A percentile compares a stretch with the other conserved stretches of the same genome.
phyloP scores from a whole-genome alignment of 2,888 invertebrate genomes.

The Drosophila borborema region DNA sequence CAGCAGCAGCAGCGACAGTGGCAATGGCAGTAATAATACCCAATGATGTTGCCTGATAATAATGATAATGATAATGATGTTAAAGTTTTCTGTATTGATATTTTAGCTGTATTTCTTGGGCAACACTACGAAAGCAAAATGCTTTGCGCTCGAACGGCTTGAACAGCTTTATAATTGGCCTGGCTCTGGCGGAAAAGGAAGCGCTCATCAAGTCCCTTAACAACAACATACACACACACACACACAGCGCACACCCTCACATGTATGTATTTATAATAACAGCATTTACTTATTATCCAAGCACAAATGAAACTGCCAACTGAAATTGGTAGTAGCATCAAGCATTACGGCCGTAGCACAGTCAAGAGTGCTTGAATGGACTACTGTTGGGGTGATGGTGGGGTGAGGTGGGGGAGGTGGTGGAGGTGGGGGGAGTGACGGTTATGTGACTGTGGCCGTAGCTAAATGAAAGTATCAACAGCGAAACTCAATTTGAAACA shows the following conservation, averaged over 20 bases:
- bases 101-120: conserved; percentile 44
- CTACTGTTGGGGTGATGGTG: too few species aligned
- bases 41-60: conserved; percentile 9
- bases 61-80: conserved; percentile 18
- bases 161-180: conserved; percentile 76
- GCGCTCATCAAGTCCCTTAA: conserved; percentile 68
- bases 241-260: conserved; percentile 19
- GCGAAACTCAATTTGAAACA: conserved; percentile 74
- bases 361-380: neutral
- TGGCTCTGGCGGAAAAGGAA: conserved; percentile 74
- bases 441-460: neutral
- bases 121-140: conserved; percentile 43
- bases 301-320: conserved; percentile 24
- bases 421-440: neutral
- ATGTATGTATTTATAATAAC: conserved; percentile 20
- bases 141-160: conserved; percentile 70
- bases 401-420: too few species aligned
- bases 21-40: conserved; percentile 23
- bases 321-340: conserved; percentile 2
- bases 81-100: conserved; percentile 48
- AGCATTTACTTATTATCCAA: conserved; percentile 44
- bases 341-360: neutral
- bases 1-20: too few species aligned
- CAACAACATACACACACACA: conserved; percentile 35
- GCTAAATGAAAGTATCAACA: conserved; percentile 70